Percentiles rank a stretch among this genome's conserved stretches.
Evolutionary conservation across 2,888 invertebrate genomes (phyloP).

Genomic region (Leistus spinibarbis): DNA sequence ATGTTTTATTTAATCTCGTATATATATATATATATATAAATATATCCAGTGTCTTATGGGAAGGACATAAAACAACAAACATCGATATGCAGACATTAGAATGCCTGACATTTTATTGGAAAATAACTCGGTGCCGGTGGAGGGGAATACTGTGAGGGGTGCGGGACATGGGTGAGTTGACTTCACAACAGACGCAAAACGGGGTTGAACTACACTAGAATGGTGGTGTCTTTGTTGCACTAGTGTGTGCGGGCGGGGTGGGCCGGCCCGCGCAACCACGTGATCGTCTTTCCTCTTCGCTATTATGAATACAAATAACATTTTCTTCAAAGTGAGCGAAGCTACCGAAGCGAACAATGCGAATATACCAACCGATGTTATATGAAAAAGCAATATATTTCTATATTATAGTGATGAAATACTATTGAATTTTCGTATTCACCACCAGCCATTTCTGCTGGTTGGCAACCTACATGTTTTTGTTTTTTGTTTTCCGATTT

Average conservation of each 20-base stretch:
- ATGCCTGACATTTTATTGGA: constrained; percentile 37
- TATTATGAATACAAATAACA: constrained; percentile 40
- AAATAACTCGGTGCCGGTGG: constrained; percentile 21
- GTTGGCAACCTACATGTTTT: constrained; percentile 23
- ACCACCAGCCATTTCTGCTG: not conserved
- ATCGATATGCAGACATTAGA: constrained; percentile 11
- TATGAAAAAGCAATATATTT: constrained; percentile 39
- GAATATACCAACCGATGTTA: constrained; percentile 27
- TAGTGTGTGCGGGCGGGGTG: too few relatives aligned
- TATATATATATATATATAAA: too few relatives aligned
- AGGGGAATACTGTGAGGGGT: constrained; percentile 6
- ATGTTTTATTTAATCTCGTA: too few relatives aligned
- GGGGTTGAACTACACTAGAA: not conserved
- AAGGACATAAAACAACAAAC: too few relatives aligned
- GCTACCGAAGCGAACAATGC: constrained; percentile 37
- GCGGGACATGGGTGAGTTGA: not conserved
- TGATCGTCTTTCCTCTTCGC: not conserved
- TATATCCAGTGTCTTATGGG: too few relatives aligned
- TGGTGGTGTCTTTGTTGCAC: not conserved
- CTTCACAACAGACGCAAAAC: not conserved
- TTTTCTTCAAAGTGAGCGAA: constrained; percentile 37
- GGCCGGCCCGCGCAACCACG: not conserved
- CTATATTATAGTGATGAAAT: constrained; percentile 27
- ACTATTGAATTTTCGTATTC: constrained; percentile 34
- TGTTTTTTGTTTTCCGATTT: constrained; percentile 12